Base-by-base conservation (phyloP, 2,888 invertebrate species). In the Cancer borealis region DNA sequence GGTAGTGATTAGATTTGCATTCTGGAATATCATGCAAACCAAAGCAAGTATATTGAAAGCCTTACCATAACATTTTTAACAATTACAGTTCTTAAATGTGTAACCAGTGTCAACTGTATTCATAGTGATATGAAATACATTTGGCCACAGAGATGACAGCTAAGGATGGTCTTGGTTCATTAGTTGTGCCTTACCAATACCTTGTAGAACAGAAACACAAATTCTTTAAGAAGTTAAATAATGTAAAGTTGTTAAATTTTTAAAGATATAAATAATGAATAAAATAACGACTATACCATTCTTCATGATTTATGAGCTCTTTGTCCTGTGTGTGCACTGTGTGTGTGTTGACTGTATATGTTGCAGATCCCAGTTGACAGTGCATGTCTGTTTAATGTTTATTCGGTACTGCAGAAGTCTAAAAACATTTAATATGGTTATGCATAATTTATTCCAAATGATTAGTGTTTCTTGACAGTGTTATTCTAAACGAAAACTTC, bases 301-400 rank as follows among this genome's bases (percentile, higher is more conserved):
- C 84, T 91, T 21, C 30, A 46, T 47, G 87, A 92, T 88, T 45
- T 88, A 91, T 60, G 88, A 91, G 87, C 30, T 49, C 84, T 88
- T 87, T 54, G 84, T 26, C 47, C 87, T 60, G 46, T 88, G 88
- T 91, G 91, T 39, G 49, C 54, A 39, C 47, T 87, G 93, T 66
- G 88, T 66, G 88, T 66, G 79, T 93, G 54, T 92, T 88, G 60
- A 30, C 47, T 30, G 60, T 88, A 73, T 91, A 87, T 91, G 88
- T 88, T 91, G 84, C 91, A 87, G 73, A 93, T 45, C 90, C 88
- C 17, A 88, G 46, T 84, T 91, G 91, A 91, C 91, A 45, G 84
- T 91, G 91, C 93, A 93, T 91, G 89, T 79, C 39, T 87, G 91
- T 91, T 93, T 93, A 91, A 79, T 91, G 91, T 93, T 93, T 93